phyloP scores from a whole-genome alignment of 1,140 invertebrate species.

The Tribolium madens region DNA sequence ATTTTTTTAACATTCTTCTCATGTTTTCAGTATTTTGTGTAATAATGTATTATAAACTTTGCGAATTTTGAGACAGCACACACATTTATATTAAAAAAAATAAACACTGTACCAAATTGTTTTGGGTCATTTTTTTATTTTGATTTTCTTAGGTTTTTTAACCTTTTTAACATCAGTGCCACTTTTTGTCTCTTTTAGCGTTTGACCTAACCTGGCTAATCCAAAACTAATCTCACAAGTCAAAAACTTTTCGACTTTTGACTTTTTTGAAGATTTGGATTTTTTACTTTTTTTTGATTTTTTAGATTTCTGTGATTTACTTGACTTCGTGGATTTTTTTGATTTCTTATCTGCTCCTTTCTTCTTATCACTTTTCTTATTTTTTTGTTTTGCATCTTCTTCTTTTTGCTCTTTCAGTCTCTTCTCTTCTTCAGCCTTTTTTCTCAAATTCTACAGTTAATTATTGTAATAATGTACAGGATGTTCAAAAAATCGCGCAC shows the following conservation, averaged over 20 bases:
- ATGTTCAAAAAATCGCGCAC: too few species aligned
- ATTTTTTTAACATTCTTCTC: too few species aligned
- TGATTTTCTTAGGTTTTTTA: conserved; percentile 38
- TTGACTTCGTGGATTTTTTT: conserved; percentile 5
- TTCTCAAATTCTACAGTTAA: conserved; percentile 25
- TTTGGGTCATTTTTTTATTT: too few species aligned
- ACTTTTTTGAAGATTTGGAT: not conserved
- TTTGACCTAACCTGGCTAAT: not conserved
- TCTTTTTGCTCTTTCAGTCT: not conserved
- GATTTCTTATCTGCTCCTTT: not conserved
- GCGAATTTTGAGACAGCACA: too few species aligned
- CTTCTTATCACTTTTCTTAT: not conserved
- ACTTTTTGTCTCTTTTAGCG: not conserved
- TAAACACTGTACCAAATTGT: too few species aligned
- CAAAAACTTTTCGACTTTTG: conserved; percentile 1
- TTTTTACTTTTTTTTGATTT: conserved; percentile 4
- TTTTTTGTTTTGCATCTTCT: conserved; percentile 3
- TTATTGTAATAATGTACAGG: not conserved
- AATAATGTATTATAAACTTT: too few species aligned
- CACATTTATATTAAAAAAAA: too few species aligned
- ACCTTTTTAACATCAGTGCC: not conserved
- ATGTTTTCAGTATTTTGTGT: too few species aligned
- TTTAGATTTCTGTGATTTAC: not conserved
- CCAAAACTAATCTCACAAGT: conserved; percentile 48
- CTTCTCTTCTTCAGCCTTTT: conserved; percentile 33